A percentile compares a stretch with the other conserved stretches of the same genome.
Evolutionary conservation across 1,140 invertebrate genomes (phyloP).

Genomic region (Orchesella cincta): DNA sequence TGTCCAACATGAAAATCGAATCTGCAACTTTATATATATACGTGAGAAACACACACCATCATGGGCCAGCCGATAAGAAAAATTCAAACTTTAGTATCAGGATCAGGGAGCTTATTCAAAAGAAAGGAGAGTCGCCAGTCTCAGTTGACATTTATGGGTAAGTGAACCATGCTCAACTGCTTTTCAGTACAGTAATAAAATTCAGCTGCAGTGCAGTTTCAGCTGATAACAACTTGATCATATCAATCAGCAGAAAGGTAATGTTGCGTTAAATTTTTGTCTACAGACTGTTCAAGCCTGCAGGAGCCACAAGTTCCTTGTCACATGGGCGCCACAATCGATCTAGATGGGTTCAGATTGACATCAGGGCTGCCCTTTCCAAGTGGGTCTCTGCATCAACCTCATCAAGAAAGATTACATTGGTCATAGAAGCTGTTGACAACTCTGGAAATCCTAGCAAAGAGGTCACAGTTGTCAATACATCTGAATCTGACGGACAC

Average conservation of each 20-base stretch:
- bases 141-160: slow-evolving; percentile 46
- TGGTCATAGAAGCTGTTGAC: slow-evolving; percentile 46
- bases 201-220: too few relatives aligned
- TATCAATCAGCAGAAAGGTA: background rate
- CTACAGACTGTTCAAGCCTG: slow-evolving; percentile 31
- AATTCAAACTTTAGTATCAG: slow-evolving; percentile 34
- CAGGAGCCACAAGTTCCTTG: background rate
- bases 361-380: slow-evolving; percentile 37
- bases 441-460: slow-evolving; percentile 22
- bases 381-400: slow-evolving; percentile 42
- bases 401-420: slow-evolving; percentile 45
- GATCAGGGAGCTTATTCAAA: slow-evolving; percentile 41
- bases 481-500: slow-evolving; percentile 32
- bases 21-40: slow-evolving; percentile 44
- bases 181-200: too few relatives aligned
- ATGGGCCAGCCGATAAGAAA: slow-evolving; percentile 26
- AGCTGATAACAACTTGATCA: too few relatives aligned
- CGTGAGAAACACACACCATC: slow-evolving; percentile 31
- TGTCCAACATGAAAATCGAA: slow-evolving; percentile 47
- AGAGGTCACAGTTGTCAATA: slow-evolving; percentile 37
- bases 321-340: slow-evolving; percentile 34
- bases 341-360: slow-evolving; percentile 46
- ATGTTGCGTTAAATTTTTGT: background rate
- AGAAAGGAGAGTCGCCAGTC: slow-evolving; percentile 46
- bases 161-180: slow-evolving; percentile 22